These are phyloP conservation scores for Pocillopora verrucosa DNA, from an alignment of 64 coral and sea anemone genomes.

Conservation along the genomic window DNA sequence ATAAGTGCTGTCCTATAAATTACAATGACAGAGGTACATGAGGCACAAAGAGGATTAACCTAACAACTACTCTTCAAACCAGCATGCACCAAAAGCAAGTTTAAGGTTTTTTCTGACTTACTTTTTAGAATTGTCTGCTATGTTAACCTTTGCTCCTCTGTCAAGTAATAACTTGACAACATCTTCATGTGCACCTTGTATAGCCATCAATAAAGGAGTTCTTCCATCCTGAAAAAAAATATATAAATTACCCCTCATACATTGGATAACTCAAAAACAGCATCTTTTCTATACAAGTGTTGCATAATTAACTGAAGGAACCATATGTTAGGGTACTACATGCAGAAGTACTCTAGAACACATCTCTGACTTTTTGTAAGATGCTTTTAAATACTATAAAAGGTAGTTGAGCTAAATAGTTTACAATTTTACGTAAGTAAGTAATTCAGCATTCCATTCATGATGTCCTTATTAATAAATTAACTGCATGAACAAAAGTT, in stretches of 20 bases:
- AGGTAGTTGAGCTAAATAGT: too few relatives aligned
- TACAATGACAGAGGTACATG: neutral
- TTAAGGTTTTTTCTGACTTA: slow-evolving; percentile 6
- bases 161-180: slow-evolving; percentile 77
- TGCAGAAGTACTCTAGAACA: too few relatives aligned
- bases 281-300: neutral
- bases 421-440: too few relatives aligned
- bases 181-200: slow-evolving; percentile 85
- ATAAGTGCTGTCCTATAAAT: slow-evolving; percentile 84
- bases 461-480: neutral
- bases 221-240: slow-evolving; percentile 70
- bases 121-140: slow-evolving; percentile 93
- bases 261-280: neutral
- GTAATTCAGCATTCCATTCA: too few relatives aligned
- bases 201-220: slow-evolving; percentile 91
- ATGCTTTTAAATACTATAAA: too few relatives aligned
- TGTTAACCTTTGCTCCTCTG: slow-evolving; percentile 89
- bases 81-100: too few relatives aligned
- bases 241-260: neutral
- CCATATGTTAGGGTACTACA: too few relatives aligned
- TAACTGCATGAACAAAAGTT: neutral
- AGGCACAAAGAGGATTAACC: too few relatives aligned
- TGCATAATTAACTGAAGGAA: too few relatives aligned
- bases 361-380: too few relatives aligned
- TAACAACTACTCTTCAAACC: too few relatives aligned